Evolutionary conservation across 2,113 vertebrate genomes (phyloP), one percentile per base, ranked within the genome.

Genomic region (Trogon melanurus): DNA sequence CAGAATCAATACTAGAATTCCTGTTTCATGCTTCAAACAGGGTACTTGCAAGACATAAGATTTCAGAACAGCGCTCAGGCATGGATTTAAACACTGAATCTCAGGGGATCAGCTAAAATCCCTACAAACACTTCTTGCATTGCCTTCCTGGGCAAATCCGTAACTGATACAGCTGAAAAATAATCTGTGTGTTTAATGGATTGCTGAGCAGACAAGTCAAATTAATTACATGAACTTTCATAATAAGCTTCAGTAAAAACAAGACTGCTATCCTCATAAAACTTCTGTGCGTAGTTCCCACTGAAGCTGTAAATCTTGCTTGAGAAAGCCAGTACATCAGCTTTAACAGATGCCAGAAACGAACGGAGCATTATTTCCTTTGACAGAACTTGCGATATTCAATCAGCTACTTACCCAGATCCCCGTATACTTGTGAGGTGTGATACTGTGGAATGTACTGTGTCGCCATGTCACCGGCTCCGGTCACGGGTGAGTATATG

Each of bases 371-470:
- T 48, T 16, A 45, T 34, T 66, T 25, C 8, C 21, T 86, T 53
- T 23, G 56, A 17, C 0, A 86, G 62, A 76, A 64, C 10, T 25
- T 48, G 79, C 26, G 78, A 5, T 21, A 27, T 79, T 64, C 6
- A 7, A 36, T 19, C 34, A 85, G 70, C 60, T 51, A 93, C 98
- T 99, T 97, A 99, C 99, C 98, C 97, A 99, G 98, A 97, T 99
- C 99, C 88, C 99, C 98, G 96, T 99, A 99, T 44, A 99, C 98
- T 94, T 99, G 99, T 78, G 99, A 98, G 75, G 99, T 98, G 85
- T 99, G 99, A 96, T 99, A 99, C 96, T 99, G 99, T 65, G 99
- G 98, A 98, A 99, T 98, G 97, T 99, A 99, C 97, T 99, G 99
- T 9, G 98, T 98, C 62, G 98, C 96, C 97, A 99, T 98, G 96